Evolutionary conservation across 2,888 invertebrate species (phyloP).

Genomic region (Oscheius onirici): DNA sequence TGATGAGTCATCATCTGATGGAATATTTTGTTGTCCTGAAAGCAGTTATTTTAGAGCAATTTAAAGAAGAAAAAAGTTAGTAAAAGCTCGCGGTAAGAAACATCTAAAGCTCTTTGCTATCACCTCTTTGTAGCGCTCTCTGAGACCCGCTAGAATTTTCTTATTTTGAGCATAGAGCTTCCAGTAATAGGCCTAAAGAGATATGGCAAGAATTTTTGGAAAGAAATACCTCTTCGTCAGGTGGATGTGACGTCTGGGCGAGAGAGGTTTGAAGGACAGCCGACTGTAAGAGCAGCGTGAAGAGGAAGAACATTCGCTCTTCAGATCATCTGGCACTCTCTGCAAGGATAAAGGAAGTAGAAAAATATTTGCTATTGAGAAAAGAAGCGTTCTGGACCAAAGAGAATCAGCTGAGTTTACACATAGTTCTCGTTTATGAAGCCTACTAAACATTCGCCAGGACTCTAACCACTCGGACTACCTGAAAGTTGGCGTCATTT

Average conservation of each 20-base stretch:
- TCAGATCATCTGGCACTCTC: conserved; percentile 11
- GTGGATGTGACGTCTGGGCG: conserved; percentile 1
- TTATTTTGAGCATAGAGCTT: conserved; percentile 58
- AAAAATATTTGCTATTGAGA: neutral
- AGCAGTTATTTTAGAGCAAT: neutral
- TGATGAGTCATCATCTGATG: conserved; percentile 6
- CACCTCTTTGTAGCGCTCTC: conserved; percentile 59
- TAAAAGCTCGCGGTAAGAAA: neutral
- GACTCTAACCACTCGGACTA: too few species aligned
- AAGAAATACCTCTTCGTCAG: neutral
- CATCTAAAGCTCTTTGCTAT: neutral
- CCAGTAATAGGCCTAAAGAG: conserved; percentile 60
- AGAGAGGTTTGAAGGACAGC: neutral
- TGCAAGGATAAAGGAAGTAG: neutral
- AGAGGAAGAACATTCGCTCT: conserved; percentile 33
- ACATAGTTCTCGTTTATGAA: too few species aligned
- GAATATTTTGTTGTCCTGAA: conserved; percentile 37
- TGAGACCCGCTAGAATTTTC: conserved; percentile 50
- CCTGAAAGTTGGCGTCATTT: too few species aligned
- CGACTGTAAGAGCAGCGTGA: conserved; percentile 22
- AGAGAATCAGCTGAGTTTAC: too few species aligned
- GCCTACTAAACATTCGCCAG: too few species aligned
- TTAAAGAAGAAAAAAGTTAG: neutral
- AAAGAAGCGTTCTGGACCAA: neutral
- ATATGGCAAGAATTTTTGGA: neutral